Base-by-base conservation (phyloP, 2,888 invertebrate genomes). In the Ochropleura leucogaster region DNA sequence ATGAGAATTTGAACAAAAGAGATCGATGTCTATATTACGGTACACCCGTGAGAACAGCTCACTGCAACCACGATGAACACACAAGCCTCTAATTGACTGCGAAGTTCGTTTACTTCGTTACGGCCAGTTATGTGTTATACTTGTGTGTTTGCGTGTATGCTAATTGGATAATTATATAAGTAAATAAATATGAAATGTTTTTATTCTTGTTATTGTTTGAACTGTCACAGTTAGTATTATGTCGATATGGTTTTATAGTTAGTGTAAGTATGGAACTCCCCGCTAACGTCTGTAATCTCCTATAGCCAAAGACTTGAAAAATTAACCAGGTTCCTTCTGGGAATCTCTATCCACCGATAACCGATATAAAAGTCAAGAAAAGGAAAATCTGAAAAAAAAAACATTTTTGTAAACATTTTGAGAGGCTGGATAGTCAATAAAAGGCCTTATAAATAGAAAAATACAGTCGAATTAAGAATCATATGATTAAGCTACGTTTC, bases 31-130 rank as follows among this genome's bases (percentile, higher is more conserved):
- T 65, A 42, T 63, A 70, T 16, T 62, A 60, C 55, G 62, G 49
- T 68, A 79, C 69, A 84, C 77, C 85, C 90, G 89, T 92, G 92
- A 90, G 92, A 92, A 91, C 85, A 88, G 87, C 85, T 89, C 83
- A 85, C 85, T 79, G 83, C 83, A 83, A 75, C 87, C 87, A 89
- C 89, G 91, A 93, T 93, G 92, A 90, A 87, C 83, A 59, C 59
- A 82, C 79, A 83, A 70, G 68, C 68, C 85, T 87, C 94, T 94
- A 94, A 95, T 94, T 94, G 92, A 84, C 82, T 87, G 84, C 78
- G 89, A 89, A 85, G 88, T 89, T 89, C 87, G 81, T 89, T 90
- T 88, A 86, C 85, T 86, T 86, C 68, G 74, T 87, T 83, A 77
- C 72, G 57, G 62, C 49, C 65, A 68, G 67, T 66, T 78, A 68